Evolutionary conservation across 2,113 vertebrate species (phyloP), one percentile per base, ranked within the genome.

Genomic region (Albula glossodonta): DNA sequence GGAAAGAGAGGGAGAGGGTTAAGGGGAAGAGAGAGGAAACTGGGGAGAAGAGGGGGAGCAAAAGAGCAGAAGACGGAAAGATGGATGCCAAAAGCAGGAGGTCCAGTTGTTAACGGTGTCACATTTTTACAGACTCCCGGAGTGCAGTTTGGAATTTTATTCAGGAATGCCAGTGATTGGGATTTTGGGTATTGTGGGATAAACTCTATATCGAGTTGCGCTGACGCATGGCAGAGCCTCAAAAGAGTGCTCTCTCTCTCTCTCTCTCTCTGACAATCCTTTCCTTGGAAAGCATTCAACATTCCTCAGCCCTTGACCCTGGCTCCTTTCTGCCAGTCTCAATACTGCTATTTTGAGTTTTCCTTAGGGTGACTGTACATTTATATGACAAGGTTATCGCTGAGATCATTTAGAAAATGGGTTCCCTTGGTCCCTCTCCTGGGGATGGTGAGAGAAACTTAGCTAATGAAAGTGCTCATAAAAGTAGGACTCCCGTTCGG

Each of bases 391-490:
- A 85, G 92, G 91, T 87, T 88, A 94, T 92, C 93, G 92, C 92
- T 91, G 92, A 91, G 93, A 93, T 94, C 91, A 93, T 92, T 92
- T 91, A 92, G 91, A 93, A 93, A 94, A 92, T 93, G 94, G 94
- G 91, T 92, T 93, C 92, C 91, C 88, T 91, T 90, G 91, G 91
- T 89, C 93, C 93, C 87, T 94, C 95, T 94, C 94, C 89, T 94
- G 95, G 89, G 88, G 88, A 92, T 90, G 83, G 56, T 51, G 83
- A 78, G 87, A n/a, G 19, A 70, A 70, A 70, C 63, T 70, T 41
- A 41, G 63, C 63, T 70, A 22, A 70, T 70, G 63, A 70, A 70
- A 70, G 63, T 70, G 63, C 19, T 70, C 63, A 4, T 70, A 70
- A 60, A 70, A 70, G 63, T n/a, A 70, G 63, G 63, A n/a, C 63